Evolutionary conservation across 2,113 vertebrate genomes (phyloP), one percentile per base, ranked within the genome.

Genomic region (Emydura subglobosa): DNA sequence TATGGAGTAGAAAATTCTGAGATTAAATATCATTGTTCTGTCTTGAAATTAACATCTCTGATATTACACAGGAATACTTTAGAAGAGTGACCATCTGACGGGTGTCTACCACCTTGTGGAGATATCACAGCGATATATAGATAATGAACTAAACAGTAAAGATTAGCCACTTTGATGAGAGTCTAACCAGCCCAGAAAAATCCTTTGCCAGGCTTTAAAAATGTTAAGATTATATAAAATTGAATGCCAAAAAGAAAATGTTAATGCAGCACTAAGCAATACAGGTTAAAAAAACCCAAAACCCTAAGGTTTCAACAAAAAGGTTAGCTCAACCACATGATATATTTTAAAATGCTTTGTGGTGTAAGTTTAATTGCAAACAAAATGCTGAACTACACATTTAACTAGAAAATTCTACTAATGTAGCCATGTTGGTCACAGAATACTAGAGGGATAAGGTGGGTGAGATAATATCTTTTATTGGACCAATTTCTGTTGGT

Each of bases 41-140:
- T 59, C 91, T 95, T 88, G 95, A 96, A 96, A 92, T 85, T 88
- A 96, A 93, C 95, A 54, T n/a, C 76, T 94, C 65, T 27, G 76
- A 51, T 93, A 95, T 92, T 88, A 55, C 47, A 88, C 3, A 82
- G 92, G 31, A 4, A 76, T 76, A 61, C 83, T 87, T 90, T 90
- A 82, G n/a, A 87, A 85, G 90, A 94, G 59, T 79, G 76, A 91
- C 53, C 22, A 65, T 86, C 44, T 94, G 88, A 90, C 78, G 88
- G 44, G 24, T 93, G 79, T 55, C 5, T 1, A n/a, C 34, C 91
- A 96, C 86, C n/a, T 83, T 82, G 49, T 91, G 86, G 93, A 93
- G 86, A 88, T 34, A 82, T 88, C 29, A 79, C 7, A 39, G 5
- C 61, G 79, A 68, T 93, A 78, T 3, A 53, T 91, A 89, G 57